phyloP scores from a whole-genome alignment of 2,888 invertebrate species.

The Augochlorella aurata region DNA sequence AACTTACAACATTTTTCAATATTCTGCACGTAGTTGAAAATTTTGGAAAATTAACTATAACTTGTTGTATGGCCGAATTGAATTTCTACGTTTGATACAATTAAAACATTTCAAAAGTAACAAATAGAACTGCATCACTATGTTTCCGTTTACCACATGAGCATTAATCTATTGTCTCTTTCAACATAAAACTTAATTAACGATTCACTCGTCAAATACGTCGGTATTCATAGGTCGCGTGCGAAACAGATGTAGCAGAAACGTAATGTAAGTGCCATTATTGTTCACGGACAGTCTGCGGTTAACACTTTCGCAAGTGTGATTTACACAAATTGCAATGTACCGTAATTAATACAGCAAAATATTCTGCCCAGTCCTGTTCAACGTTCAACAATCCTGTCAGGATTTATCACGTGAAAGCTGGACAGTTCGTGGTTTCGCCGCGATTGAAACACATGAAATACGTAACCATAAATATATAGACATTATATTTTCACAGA shows the following conservation, averaged over 20 bases:
- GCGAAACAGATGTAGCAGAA: conserved; percentile 24
- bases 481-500: conserved; percentile 38
- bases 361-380: neutral
- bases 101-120: neutral
- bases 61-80: neutral
- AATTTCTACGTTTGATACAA: neutral
- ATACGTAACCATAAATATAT: conserved; percentile 44
- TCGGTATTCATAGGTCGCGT: conserved; percentile 16
- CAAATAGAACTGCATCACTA: neutral
- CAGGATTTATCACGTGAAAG: conserved; percentile 27
- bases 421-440: conserved; percentile 22
- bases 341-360: conserved; percentile 17
- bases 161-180: neutral
- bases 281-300: conserved; percentile 19
- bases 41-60: neutral
- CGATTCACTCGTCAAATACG: neutral
- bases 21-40: neutral
- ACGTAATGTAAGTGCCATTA: conserved; percentile 21
- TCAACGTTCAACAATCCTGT: neutral
- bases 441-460: conserved; percentile 27
- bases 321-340: conserved; percentile 21
- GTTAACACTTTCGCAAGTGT: conserved; percentile 29
- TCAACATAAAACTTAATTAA: conserved; percentile 18
- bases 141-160: neutral
- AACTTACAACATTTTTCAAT: neutral